These are phyloP conservation scores for Chelonia mydas DNA, from an alignment of 2,797 vertebrate species.

Conservation along the genomic window DNA sequence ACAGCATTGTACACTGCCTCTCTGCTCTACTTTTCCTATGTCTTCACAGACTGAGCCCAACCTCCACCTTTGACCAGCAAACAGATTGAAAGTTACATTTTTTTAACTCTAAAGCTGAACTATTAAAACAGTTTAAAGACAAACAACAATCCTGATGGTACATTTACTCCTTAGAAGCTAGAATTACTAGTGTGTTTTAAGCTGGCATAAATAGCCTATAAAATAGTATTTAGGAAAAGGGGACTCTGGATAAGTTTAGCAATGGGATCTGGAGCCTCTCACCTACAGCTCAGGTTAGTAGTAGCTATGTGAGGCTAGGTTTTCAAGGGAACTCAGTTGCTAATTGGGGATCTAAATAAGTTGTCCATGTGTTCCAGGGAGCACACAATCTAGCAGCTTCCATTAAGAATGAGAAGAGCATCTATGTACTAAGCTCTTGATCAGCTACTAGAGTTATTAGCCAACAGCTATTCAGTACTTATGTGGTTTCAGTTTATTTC, in stretches of 20 bases:
- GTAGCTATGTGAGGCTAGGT: slow-evolving; percentile 9
- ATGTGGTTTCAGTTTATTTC: slow-evolving; percentile 62
- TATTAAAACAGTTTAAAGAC: not conserved
- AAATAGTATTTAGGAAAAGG: slow-evolving; percentile 14
- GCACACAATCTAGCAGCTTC: slow-evolving; percentile 45
- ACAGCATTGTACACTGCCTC: not conserved
- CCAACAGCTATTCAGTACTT: slow-evolving; percentile 46
- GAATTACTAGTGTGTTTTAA: not conserved
- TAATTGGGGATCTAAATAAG: slow-evolving; percentile 12
- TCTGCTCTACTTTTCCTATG: not conserved
- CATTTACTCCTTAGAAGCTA: not conserved
- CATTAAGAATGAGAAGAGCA: slow-evolving; percentile 55
- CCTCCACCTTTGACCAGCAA: not conserved
- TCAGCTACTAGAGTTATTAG: slow-evolving; percentile 25
- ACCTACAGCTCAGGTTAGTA: not conserved
- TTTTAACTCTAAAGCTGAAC: not conserved
- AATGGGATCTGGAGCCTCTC: not conserved
- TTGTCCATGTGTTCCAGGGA: slow-evolving; percentile 43
- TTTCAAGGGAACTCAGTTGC: not conserved
- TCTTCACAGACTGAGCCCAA: not conserved
- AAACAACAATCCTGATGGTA: too few relatives aligned
- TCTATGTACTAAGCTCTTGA: slow-evolving; percentile 38
- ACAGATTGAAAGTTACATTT: not conserved
- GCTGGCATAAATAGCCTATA: not conserved
- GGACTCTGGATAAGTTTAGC: not conserved